These are phyloP conservation scores for Balanococcus diminutus DNA, from an alignment of 2,888 invertebrate species.

Conservation along the genomic window DNA sequence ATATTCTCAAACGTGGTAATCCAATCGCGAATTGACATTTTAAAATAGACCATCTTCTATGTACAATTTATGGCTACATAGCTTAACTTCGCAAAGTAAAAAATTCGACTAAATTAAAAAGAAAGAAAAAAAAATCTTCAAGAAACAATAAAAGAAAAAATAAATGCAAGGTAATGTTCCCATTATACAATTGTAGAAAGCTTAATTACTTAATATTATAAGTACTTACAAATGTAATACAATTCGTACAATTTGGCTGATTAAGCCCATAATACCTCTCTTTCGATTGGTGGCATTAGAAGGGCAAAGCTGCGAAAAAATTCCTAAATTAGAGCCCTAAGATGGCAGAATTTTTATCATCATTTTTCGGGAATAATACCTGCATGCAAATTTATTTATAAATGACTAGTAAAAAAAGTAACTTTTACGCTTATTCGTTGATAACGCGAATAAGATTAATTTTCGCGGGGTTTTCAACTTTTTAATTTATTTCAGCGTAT, in stretches of 20 bases:
- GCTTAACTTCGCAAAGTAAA: background rate
- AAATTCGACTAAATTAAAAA: background rate
- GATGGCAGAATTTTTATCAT: background rate
- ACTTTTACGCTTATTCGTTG: slow-evolving; percentile 6
- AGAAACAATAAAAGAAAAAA: background rate
- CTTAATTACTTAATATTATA: slow-evolving; percentile 13
- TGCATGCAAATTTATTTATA: background rate
- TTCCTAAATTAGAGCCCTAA: too few relatives aligned
- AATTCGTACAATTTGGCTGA: background rate
- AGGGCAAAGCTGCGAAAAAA: too few relatives aligned
- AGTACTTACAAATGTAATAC: slow-evolving; percentile 4
- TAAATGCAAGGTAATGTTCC: slow-evolving; percentile 30
- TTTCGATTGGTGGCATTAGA: background rate
- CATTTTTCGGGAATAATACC: slow-evolving; percentile 5
- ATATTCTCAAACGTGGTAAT: background rate
- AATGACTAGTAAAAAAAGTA: slow-evolving; percentile 26
- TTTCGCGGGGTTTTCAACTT: background rate
- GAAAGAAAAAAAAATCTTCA: background rate
- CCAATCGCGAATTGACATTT: background rate
- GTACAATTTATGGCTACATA: background rate
- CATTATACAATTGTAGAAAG: background rate
- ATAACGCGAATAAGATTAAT: background rate
- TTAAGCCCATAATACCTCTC: background rate
- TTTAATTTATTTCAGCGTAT: background rate
- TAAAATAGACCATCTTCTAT: background rate